Conservation (phyloP, 2,888 invertebrate genomes). For the Euproctis similis region DNA sequence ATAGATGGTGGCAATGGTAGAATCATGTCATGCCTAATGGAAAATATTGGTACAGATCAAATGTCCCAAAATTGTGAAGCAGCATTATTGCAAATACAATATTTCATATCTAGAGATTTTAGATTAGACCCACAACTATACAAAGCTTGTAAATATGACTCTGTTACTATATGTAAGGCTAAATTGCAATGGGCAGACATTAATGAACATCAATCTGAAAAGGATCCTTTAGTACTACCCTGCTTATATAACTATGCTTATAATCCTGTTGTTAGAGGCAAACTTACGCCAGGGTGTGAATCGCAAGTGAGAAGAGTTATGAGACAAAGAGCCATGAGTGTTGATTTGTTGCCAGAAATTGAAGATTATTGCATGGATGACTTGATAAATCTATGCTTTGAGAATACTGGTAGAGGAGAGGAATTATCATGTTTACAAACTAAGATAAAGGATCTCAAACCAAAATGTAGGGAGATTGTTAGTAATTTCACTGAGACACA, state of each 20-base stretch:
- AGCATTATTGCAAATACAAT: slow-evolving; percentile 95
- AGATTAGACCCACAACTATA: slow-evolving; percentile 93
- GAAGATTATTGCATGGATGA: slow-evolving; percentile 93
- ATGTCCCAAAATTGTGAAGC: slow-evolving; percentile 95
- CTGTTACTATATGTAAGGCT: slow-evolving; percentile 86
- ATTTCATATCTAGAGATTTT: slow-evolving; percentile 96
- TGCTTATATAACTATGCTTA: slow-evolving; percentile 89
- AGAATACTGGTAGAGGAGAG: slow-evolving; percentile 89
- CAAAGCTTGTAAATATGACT: slow-evolving; percentile 91
- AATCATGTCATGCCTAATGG: slow-evolving; percentile 96
- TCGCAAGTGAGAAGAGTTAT: slow-evolving; percentile 93
- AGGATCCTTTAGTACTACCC: slow-evolving; percentile 89
- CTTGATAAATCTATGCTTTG: slow-evolving; percentile 87
- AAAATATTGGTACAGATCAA: slow-evolving; percentile 86
- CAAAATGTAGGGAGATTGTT: slow-evolving; percentile 85
- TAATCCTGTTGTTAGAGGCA: slow-evolving; percentile 62
- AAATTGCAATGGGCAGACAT: slow-evolving; percentile 84
- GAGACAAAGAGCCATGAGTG: slow-evolving; percentile 93
- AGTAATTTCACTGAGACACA: slow-evolving; percentile 92
- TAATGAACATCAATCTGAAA: slow-evolving; percentile 81
- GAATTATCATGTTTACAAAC: slow-evolving; percentile 96
- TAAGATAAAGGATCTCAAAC: slow-evolving; percentile 81
- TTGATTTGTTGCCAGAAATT: slow-evolving; percentile 95
- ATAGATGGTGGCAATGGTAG: slow-evolving; percentile 84
- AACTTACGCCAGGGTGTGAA: slow-evolving; percentile 77